Evolutionary conservation across 2,113 vertebrate genomes (phyloP), one percentile per base, ranked within the genome.

Genomic region (Tetraodon nigroviridis): DNA sequence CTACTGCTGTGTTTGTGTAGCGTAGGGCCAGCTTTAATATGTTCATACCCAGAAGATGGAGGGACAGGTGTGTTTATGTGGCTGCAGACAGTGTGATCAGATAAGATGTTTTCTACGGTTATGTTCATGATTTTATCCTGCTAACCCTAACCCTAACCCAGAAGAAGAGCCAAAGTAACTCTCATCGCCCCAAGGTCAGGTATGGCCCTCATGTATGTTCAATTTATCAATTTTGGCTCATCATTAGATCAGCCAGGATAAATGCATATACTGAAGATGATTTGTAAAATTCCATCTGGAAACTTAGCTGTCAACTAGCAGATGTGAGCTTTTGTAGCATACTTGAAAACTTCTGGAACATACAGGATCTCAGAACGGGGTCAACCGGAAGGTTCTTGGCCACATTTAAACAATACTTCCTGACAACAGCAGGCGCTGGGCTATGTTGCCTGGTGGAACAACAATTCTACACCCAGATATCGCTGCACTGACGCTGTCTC

Each of bases 61-160:
- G 18, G 16, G 65, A 24, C 53, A 67, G 51, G 54, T 53, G 64
- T 46, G 48, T 58, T 0, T 55, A 3, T 51, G 46, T 24, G 19
- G 22, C 37, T 15, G 22, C 17, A 40, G 45, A 41, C 27, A 2
- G 63, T 13, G 42, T 2, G 61, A 73, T 82, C 46, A 79, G 83
- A 85, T 82, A 75, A 81, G 78, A 5, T 27, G 24, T 27, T 27
- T 27, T 27, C 24, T 4, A 27, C 1, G 47, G 51, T 64, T 42
- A n/a, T 67, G 71, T 67, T 67, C 71, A 72, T 75, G 6, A 47
- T 32, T 57, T 73, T 66, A 78, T 71, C 70, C 69, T 50, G 21
- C 72, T 82, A 76, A 84, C 74, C 74, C 66, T 6, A 42, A 16
- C 14, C 73, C 74, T 74, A 69, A 69, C 61, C 57, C 20, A 2